phyloP scores from a whole-genome alignment of 2,113 vertebrate species.

The Nannobrachium achirus region DNA sequence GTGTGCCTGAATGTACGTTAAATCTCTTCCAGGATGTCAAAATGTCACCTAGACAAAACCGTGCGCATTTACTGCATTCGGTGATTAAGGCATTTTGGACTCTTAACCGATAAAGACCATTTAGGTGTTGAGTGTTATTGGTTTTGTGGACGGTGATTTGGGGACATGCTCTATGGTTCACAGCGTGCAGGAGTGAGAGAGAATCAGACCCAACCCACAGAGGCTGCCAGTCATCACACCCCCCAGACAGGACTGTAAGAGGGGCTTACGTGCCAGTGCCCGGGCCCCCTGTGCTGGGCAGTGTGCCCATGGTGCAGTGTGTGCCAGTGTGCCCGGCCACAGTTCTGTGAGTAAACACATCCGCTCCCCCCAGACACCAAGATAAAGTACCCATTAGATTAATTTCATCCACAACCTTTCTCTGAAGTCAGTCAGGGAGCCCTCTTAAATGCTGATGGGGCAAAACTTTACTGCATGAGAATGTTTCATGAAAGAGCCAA shows the following conservation, averaged over 20 bases:
- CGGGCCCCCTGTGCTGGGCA: constrained; percentile 61
- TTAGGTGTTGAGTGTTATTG: neutral
- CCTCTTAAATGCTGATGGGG: too few relatives aligned
- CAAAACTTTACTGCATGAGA: neutral
- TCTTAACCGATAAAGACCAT: neutral
- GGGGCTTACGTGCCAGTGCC: constrained; percentile 60
- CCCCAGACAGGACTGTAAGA: constrained; percentile 7
- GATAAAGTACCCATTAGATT: constrained; percentile 19
- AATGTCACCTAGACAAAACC: too few relatives aligned
- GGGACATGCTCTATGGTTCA: constrained; percentile 16
- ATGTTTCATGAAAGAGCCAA: neutral
- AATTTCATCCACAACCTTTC: neutral
- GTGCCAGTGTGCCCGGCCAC: constrained; percentile 74
- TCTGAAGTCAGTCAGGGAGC: neutral
- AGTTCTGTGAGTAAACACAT: constrained; percentile 67
- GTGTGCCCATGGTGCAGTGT: constrained; percentile 69
- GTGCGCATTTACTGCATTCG: too few relatives aligned
- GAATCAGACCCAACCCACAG: constrained; percentile 11
- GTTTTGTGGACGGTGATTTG: neutral
- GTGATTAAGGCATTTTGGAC: neutral
- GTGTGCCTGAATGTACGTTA: too few relatives aligned
- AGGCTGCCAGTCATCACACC: constrained; percentile 22
- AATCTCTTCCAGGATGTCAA: too few relatives aligned
- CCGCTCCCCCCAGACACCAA: neutral
- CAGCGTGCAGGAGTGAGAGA: constrained; percentile 34